phyloP scores from a whole-genome alignment of 2,888 invertebrate species.

The Metallyticus violacea region DNA sequence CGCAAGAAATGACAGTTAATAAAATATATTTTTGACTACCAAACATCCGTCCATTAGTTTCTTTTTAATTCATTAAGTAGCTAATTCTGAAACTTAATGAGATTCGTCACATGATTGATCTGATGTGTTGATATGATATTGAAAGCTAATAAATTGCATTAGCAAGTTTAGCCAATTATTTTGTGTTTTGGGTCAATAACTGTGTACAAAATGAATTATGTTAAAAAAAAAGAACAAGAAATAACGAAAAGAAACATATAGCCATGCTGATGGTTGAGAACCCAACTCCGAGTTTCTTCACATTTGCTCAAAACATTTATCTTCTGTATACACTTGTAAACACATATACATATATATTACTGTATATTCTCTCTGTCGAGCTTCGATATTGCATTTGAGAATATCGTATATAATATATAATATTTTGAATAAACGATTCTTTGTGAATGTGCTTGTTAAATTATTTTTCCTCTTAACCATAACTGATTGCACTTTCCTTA shows the following conservation, averaged over 20 bases:
- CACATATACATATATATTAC: conserved; percentile 6
- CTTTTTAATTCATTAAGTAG: background rate
- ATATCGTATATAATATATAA: conserved; percentile 30
- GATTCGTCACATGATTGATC: background rate
- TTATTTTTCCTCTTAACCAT: too few species aligned
- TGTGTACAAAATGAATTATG: background rate
- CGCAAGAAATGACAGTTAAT: too few species aligned
- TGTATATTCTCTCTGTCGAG: conserved; percentile 29
- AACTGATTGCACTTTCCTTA: too few species aligned
- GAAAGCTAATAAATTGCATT: background rate
- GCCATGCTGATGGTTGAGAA: background rate
- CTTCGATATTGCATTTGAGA: conserved; percentile 30
- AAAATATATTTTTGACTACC: too few species aligned
- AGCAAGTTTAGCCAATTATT: background rate
- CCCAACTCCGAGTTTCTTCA: conserved; percentile 22
- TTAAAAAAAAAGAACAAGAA: background rate
- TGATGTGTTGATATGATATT: background rate
- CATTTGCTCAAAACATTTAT: conserved; percentile 28
- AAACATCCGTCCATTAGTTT: background rate
- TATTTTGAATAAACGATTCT: conserved; percentile 31
- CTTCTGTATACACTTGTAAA: conserved; percentile 24
- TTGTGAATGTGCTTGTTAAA: conserved; percentile 14
- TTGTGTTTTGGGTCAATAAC: background rate
- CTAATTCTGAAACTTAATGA: background rate
- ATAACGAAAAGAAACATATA: background rate